These are phyloP conservation scores for Ctenochaetus hawaiiensis DNA, from an alignment of 2,797 vertebrate genomes.

Conservation along the genomic window DNA sequence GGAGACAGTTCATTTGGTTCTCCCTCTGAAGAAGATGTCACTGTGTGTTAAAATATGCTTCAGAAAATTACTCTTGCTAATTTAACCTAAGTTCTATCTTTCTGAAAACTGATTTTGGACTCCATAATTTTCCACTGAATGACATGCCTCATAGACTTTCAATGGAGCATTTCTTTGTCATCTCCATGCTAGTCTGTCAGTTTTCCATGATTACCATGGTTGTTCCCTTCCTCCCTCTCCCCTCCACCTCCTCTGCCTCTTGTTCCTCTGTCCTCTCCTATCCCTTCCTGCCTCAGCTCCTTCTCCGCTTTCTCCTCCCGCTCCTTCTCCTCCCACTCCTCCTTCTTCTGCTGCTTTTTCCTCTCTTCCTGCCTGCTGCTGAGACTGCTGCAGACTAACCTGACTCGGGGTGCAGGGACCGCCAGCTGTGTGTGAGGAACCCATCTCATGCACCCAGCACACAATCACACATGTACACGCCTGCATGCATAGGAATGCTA, in stretches of 20 bases:
- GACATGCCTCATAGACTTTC: conserved; percentile 40
- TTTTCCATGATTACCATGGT: conserved; percentile 74
- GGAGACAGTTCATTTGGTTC: neutral
- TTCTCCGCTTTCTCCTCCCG: conserved; percentile 55
- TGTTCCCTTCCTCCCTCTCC: conserved; percentile 57
- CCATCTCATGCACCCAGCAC: conserved; percentile 57
- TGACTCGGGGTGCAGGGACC: conserved; percentile 69
- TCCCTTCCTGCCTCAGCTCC: conserved; percentile 48
- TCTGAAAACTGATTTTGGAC: conserved; percentile 33
- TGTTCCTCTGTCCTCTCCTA: conserved; percentile 9
- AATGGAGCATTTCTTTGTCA: conserved; percentile 60
- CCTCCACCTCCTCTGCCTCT: conserved; percentile 16
- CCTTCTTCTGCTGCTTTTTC: conserved; percentile 70
- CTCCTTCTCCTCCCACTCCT: conserved; percentile 64
- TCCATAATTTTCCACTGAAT: conserved; percentile 45
- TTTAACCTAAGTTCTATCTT: conserved; percentile 33
- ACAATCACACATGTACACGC: conserved; percentile 5
- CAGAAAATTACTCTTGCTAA: conserved; percentile 32
- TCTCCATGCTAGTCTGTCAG: conserved; percentile 64
- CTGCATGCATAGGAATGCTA: conserved; percentile 30
- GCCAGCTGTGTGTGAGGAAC: conserved; percentile 76
- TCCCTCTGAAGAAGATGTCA: neutral
- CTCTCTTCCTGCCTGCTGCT: conserved; percentile 71
- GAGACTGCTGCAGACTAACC: conserved; percentile 73
- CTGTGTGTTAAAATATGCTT: conserved; percentile 28